These are phyloP conservation scores for Agonum fuliginosum DNA, from an alignment of 2,888 invertebrate species.

Conservation along the genomic window DNA sequence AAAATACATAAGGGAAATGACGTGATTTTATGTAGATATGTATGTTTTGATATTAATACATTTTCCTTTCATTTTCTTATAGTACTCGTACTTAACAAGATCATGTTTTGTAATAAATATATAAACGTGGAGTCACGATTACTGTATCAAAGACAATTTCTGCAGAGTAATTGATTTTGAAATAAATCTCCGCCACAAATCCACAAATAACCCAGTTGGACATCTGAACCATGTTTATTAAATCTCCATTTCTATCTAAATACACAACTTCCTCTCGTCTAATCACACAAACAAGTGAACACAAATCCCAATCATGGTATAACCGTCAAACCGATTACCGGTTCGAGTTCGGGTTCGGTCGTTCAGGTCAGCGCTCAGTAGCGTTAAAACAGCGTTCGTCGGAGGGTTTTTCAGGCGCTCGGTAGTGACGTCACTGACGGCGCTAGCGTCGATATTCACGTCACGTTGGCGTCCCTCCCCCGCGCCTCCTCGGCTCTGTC, in stretches of 20 bases:
- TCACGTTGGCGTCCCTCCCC: slow-evolving; percentile 29
- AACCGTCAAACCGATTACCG: slow-evolving; percentile 48
- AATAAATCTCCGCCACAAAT: background rate
- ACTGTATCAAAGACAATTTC: background rate
- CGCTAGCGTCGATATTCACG: slow-evolving; percentile 47
- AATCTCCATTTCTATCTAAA: slow-evolving; percentile 30
- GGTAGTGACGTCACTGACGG: slow-evolving; percentile 41
- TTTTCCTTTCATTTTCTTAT: too few relatives aligned
- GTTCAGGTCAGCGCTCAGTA: slow-evolving; percentile 52
- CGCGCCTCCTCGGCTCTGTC: background rate
- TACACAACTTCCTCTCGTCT: background rate
- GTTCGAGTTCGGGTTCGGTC: slow-evolving; percentile 23
- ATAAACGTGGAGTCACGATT: background rate
- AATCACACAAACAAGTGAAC: slow-evolving; percentile 41
- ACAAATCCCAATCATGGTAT: slow-evolving; percentile 26
- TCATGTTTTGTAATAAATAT: too few relatives aligned
- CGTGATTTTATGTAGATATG: too few relatives aligned
- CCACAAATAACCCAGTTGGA: background rate
- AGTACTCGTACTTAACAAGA: too few relatives aligned
- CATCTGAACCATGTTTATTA: slow-evolving; percentile 1
- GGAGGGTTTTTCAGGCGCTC: slow-evolving; percentile 47
- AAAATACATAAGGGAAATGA: too few relatives aligned
- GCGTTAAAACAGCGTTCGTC: slow-evolving; percentile 23
- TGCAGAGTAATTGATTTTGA: background rate
- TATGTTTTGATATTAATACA: too few relatives aligned